A percentile compares a stretch with the other conserved stretches of the same genome.
These are phyloP conservation scores for Alca torda DNA, from an alignment of 2,797 vertebrate species.

Conservation along the genomic window DNA sequence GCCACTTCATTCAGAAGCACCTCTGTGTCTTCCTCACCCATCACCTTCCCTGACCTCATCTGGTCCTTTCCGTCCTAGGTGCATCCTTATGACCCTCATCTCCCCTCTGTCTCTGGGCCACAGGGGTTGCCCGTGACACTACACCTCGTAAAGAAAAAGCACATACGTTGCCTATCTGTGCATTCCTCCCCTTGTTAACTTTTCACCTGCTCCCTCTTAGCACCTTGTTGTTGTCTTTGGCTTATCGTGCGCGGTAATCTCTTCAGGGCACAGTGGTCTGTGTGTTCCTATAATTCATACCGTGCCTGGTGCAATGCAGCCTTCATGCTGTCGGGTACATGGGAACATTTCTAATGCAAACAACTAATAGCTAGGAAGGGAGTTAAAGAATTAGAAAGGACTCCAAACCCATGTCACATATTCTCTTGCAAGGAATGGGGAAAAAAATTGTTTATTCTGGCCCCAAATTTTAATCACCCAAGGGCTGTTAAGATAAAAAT, in stretches of 20 bases:
- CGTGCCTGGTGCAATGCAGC: constrained; percentile 29
- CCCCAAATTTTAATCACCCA: constrained; percentile 81
- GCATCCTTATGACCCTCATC: not conserved
- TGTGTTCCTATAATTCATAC: constrained; percentile 34
- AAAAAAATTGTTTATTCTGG: constrained; percentile 80
- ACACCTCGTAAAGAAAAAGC: not conserved
- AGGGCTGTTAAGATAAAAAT: constrained; percentile 81
- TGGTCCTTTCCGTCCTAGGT: not conserved
- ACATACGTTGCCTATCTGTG: not conserved
- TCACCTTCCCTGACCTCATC: not conserved
- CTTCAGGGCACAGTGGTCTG: constrained; percentile 38
- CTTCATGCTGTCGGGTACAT: not conserved
- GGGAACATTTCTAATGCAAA: constrained; percentile 61
- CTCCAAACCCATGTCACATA: constrained; percentile 76
- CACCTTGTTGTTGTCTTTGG: constrained; percentile 59
- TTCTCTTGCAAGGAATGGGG: constrained; percentile 76
- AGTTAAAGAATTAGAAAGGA: constrained; percentile 74
- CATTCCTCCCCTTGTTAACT: not conserved
- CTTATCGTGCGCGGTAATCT: constrained; percentile 15
- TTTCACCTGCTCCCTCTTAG: constrained; percentile 53
- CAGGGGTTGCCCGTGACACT: not conserved
- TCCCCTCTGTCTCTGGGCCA: rapidly evolving
- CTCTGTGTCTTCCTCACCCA: not conserved
- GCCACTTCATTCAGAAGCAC: not conserved
- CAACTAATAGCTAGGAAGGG: constrained; percentile 64